Conservation (phyloP, 2,113 vertebrate species). For the Gobio gobio region DNA sequence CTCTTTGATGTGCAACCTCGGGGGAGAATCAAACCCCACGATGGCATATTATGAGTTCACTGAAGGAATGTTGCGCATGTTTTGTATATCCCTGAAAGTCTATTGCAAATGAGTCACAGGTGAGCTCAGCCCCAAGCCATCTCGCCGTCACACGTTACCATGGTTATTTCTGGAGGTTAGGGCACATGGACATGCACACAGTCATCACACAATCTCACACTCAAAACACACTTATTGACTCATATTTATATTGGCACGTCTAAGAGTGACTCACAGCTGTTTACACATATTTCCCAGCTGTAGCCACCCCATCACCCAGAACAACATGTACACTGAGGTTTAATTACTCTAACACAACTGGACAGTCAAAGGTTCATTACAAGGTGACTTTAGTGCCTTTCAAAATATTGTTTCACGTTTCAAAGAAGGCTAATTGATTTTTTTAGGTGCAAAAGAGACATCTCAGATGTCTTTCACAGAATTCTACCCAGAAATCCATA, state of each 20-base stretch:
- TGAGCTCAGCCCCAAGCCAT: constrained; percentile 24
- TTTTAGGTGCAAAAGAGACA: constrained; percentile 39
- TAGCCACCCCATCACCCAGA: neutral
- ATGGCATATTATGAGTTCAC: constrained; percentile 30
- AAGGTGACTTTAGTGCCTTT: constrained; percentile 62
- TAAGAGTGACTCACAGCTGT: neutral
- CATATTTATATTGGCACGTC: neutral
- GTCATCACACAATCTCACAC: neutral
- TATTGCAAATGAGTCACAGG: constrained; percentile 60
- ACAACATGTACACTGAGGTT: neutral
- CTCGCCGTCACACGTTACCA: constrained; percentile 32
- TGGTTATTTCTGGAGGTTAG: neutral
- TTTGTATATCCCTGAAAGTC: constrained; percentile 42
- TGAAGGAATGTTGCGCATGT: constrained; percentile 46
- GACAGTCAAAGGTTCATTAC: constrained; percentile 47
- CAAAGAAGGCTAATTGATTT: constrained; percentile 54
- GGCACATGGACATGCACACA: neutral
- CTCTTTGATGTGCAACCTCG: constrained; percentile 44
- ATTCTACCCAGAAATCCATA: constrained; percentile 30
- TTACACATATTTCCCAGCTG: neutral
- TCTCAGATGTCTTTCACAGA: constrained; percentile 8
- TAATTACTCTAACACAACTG: constrained; percentile 32
- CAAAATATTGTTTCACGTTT: constrained; percentile 58
- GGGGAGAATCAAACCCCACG: constrained; percentile 6
- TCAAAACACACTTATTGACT: neutral